Conservation (phyloP, 1,140 invertebrate species). For the Drosophila pachea region DNA sequence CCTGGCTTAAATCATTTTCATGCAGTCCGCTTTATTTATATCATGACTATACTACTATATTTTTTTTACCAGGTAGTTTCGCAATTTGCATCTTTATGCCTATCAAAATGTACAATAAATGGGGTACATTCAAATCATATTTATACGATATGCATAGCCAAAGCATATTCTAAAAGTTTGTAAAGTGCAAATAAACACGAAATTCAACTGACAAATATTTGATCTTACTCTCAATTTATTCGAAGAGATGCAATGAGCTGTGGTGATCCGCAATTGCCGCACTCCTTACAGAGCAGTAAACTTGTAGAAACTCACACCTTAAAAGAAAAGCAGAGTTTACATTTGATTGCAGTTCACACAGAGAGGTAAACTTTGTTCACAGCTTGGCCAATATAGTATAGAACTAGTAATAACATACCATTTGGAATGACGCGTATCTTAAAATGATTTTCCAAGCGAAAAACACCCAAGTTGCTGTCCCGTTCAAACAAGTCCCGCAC, state of each 20-base stretch:
- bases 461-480: conserved; percentile 33
- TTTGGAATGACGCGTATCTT: conserved; percentile 70
- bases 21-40: conserved; percentile 55
- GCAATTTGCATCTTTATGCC: conserved; percentile 56
- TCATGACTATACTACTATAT: conserved; percentile 25
- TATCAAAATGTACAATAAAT: conserved; percentile 60
- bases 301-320: conserved; percentile 75
- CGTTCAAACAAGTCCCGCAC: conserved; percentile 71
- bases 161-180: conserved; percentile 37
- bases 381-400: too few relatives aligned
- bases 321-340: background rate
- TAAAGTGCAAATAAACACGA: conserved; percentile 53
- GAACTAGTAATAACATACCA: conserved; percentile 45
- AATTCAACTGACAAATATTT: conserved; percentile 13
- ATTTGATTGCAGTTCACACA: background rate
- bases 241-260: background rate
- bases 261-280: background rate
- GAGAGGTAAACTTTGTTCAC: too few relatives aligned
- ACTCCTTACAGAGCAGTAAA: conserved; percentile 61
- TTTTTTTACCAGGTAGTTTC: background rate
- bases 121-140: conserved; percentile 21
- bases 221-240: background rate
- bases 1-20: conserved; percentile 36
- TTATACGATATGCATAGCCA: conserved; percentile 30
- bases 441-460: conserved; percentile 36